Percentiles rank a stretch among this genome's conserved stretches.
Evolutionary conservation across 2,888 invertebrate species (phyloP).

Genomic region (Lysandra coridon): DNA sequence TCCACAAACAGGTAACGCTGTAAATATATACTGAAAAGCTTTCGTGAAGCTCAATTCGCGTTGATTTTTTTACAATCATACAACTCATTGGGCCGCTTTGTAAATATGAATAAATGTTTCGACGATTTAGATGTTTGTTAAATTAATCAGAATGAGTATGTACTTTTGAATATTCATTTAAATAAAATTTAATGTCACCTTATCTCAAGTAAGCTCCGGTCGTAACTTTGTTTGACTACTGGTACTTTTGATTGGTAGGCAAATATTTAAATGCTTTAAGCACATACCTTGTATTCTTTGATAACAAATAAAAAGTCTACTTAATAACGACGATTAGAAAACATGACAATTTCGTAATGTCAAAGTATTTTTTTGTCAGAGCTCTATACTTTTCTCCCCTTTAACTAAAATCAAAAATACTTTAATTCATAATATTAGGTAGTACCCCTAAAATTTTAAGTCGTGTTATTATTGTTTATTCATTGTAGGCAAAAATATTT

Average conservation of each 20-base stretch:
- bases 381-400: neutral
- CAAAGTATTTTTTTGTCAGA: neutral
- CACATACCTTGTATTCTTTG: neutral
- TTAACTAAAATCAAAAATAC: neutral
- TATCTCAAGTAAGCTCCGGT: neutral
- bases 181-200: neutral
- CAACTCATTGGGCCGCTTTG: too few species aligned
- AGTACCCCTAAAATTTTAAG: neutral
- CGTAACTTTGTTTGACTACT: too few species aligned
- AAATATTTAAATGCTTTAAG: neutral
- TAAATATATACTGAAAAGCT: too few species aligned
- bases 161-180: neutral
- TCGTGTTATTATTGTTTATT: too few species aligned
- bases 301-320: neutral
- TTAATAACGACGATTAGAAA: neutral
- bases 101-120: too few species aligned
- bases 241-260: too few species aligned
- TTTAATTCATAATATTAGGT: neutral
- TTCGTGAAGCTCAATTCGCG: too few species aligned
- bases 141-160: too few species aligned
- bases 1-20: too few species aligned
- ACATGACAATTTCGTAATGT: neutral
- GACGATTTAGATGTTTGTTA: too few species aligned
- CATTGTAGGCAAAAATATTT: neutral
- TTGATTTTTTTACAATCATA: too few species aligned